Evolutionary conservation across 2,797 vertebrate species (phyloP), one percentile per base, ranked within the genome.

Genomic region (Avahi laniger): DNA sequence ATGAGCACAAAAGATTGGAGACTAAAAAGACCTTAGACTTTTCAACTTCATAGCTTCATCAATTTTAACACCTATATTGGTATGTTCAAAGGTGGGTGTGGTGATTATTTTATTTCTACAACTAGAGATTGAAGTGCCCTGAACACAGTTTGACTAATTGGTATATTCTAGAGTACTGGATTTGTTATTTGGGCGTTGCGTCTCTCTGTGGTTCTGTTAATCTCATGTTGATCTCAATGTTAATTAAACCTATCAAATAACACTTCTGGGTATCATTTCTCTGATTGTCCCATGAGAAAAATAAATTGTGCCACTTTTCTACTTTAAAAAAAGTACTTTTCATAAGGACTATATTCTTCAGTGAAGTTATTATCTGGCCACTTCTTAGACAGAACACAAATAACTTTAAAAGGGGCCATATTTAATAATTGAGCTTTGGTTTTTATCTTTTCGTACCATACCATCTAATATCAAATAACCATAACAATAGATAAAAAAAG

Each of bases 161-260:
- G 43, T 63, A 50, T 91, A 89, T 87, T 89, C 79, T 87, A 87
- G 63, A 87, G 13, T 9, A 18, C 5, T 54, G 2, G 9, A 14
- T 65, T 86, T 86, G 5, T 89, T 93, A 84, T 81, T 80, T 96
- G 9, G 57, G 88, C 33, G 48, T 5, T 57, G 14, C 7, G 20
- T 95, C 61, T 78, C 33, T 52, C 33, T 38, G 26, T 91, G 73
- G 5, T 22, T 35, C 13, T 46, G 7, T 52, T 91, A 94, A 91
- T 67, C 89, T 72, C 72, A 78, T 28, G 80, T 76, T 92, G 95
- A 95, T 89, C 33, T 92, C 43, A 83, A 61, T 59, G 59, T 61
- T 84, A 97, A 93, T 61, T 84, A 97, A 93, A 54, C 52, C 83
- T 96, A 91, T 72, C 26, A 92, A 72, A 81, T 67, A 80, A 69